These are phyloP conservation scores for Noctua janthe DNA, from an alignment of 2,888 invertebrate species.

Conservation along the genomic window DNA sequence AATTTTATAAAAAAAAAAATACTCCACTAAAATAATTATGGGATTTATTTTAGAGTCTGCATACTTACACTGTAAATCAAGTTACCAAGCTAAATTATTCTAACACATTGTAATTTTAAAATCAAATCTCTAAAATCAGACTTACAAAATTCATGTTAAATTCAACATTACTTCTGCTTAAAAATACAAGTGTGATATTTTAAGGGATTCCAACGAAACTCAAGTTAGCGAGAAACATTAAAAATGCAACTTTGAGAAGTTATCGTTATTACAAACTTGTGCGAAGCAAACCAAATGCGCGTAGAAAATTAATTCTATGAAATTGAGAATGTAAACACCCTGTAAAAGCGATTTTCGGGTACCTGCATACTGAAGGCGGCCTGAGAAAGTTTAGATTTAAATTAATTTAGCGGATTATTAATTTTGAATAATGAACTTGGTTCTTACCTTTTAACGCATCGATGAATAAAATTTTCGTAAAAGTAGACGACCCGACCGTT, in stretches of 20 bases:
- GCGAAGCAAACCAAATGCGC: conserved; percentile 33
- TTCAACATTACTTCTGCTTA: conserved; percentile 50
- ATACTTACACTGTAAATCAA: conserved; percentile 17
- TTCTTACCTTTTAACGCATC: conserved; percentile 69
- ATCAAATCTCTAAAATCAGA: conserved; percentile 40
- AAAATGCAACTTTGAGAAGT: conserved; percentile 48
- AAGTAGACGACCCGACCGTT: conserved; percentile 61
- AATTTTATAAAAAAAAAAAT: background rate
- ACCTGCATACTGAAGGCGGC: conserved; percentile 76
- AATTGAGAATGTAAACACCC: conserved; percentile 73
- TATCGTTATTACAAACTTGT: conserved; percentile 49
- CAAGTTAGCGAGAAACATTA: conserved; percentile 49
- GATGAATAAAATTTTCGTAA: conserved; percentile 62
- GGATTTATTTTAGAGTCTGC: background rate
- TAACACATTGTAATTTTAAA: conserved; percentile 48
- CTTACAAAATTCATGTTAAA: conserved; percentile 37
- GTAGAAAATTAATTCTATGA: conserved; percentile 54
- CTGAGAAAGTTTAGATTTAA: conserved; percentile 82
- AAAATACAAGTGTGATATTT: conserved; percentile 58
- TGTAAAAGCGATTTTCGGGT: conserved; percentile 77
- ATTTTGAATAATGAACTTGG: conserved; percentile 87
- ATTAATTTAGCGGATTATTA: conserved; percentile 87
- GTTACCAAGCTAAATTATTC: conserved; percentile 39
- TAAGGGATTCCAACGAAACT: conserved; percentile 33
- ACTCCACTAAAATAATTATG: background rate